phyloP scores from a whole-genome alignment of 2,888 invertebrate species.

The Philaethria dido region DNA sequence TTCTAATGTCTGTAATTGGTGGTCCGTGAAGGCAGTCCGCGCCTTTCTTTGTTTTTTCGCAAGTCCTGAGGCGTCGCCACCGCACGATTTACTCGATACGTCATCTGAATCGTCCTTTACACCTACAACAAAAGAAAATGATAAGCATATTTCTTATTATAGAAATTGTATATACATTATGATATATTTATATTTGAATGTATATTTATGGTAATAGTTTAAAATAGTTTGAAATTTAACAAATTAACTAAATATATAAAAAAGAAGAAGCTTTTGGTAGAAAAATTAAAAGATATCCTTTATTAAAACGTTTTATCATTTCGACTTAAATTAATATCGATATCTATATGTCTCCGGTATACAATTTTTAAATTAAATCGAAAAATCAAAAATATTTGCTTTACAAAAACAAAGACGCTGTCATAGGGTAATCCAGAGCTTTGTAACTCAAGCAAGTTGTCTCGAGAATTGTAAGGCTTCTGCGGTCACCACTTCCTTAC shows the following conservation, averaged over 20 bases:
- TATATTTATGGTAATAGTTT: no score
- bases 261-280: no score
- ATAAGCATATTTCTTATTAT: neutral
- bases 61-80: constrained; percentile 77
- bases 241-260: no score
- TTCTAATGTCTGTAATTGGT: constrained; percentile 97
- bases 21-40: constrained; percentile 99
- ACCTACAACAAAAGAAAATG: constrained; percentile 80
- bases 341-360: no score
- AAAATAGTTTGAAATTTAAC: no score
- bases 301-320: no score
- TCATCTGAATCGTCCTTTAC: constrained; percentile 93
- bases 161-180: neutral
- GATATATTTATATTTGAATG: neutral
- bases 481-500: constrained; percentile 76
- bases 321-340: no score
- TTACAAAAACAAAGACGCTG: constrained; percentile 21
- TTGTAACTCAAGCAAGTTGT: constrained; percentile 53
- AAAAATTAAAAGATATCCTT: no score
- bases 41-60: constrained; percentile 98
- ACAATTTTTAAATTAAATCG: neutral
- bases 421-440: constrained; percentile 44
- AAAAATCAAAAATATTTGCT: constrained; percentile 7
- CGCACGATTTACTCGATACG: constrained; percentile 83
- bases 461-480: constrained; percentile 64